A percentile compares a stretch with the other conserved stretches of the same genome.
Evolutionary conservation across 1,140 invertebrate genomes (phyloP).

Genomic region (Bombus pyrosoma): DNA sequence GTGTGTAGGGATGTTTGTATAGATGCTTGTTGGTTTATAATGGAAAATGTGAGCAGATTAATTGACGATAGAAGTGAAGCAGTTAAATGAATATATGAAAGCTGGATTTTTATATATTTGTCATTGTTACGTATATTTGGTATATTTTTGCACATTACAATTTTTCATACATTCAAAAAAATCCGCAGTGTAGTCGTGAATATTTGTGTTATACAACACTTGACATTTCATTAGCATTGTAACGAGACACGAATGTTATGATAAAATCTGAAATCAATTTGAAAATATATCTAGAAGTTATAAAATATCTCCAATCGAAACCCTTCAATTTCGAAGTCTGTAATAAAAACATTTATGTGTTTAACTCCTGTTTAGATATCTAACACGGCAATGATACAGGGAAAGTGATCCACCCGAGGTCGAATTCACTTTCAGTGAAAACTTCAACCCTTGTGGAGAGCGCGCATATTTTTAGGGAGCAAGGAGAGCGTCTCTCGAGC

Average conservation of each 20-base stretch:
- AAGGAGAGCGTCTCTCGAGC: conserved; percentile 5
- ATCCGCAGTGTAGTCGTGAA: no score
- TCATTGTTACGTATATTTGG: no score
- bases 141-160: no score
- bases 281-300: no score
- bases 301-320: not conserved
- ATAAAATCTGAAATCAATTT: no score
- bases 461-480: not conserved
- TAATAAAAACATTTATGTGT: not conserved
- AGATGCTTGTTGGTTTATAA: not conserved
- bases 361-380: not conserved
- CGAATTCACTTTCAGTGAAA: not conserved
- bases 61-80: not conserved
- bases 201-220: no score
- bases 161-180: no score
- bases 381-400: no score
- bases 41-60: not conserved
- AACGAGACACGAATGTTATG: no score
- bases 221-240: no score
- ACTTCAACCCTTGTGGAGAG: not conserved
- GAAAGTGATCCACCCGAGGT: not conserved
- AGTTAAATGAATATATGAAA: not conserved
- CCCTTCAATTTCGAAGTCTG: not conserved
- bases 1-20: not conserved
- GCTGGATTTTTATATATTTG: no score